These are phyloP conservation scores for Gymnogyps californianus DNA, from an alignment of 2,113 vertebrate genomes.

Conservation along the genomic window DNA sequence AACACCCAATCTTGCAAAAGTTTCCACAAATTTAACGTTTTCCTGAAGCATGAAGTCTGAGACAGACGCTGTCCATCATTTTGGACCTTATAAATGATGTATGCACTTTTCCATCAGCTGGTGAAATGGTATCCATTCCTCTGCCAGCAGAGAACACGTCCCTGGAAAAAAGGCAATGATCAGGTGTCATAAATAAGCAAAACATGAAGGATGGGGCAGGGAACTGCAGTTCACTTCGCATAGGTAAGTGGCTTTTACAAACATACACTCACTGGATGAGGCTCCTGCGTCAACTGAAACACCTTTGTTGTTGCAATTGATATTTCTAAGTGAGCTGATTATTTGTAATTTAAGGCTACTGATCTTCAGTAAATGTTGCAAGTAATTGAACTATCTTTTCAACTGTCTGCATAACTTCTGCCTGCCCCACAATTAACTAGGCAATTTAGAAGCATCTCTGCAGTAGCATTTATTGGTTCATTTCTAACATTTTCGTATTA, in stretches of 20 bases:
- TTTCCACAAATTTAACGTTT: neutral
- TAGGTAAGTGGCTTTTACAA: neutral
- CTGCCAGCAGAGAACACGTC: neutral
- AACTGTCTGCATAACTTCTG: neutral
- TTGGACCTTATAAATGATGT: neutral
- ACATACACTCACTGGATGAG: neutral
- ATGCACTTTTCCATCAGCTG: neutral
- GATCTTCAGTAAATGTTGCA: neutral
- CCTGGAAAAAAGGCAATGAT: neutral
- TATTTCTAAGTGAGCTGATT: neutral
- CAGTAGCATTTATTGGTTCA: neutral
- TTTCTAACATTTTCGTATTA: neutral
- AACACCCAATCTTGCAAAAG: neutral
- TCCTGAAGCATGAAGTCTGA: neutral
- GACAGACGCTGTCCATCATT: neutral
- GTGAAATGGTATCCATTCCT: neutral
- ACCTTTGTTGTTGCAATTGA: neutral
- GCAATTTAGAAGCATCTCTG: neutral
- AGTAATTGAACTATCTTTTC: neutral
- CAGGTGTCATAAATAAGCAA: neutral
- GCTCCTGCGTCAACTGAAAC: neutral
- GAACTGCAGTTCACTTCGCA: neutral
- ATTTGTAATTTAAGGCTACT: neutral
- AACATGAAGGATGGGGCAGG: neutral
- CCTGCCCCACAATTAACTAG: neutral